A percentile compares a stretch with the other conserved stretches of the same genome.
phyloP scores from a whole-genome alignment of 2,113 vertebrate species.

The Lepus americanus region DNA sequence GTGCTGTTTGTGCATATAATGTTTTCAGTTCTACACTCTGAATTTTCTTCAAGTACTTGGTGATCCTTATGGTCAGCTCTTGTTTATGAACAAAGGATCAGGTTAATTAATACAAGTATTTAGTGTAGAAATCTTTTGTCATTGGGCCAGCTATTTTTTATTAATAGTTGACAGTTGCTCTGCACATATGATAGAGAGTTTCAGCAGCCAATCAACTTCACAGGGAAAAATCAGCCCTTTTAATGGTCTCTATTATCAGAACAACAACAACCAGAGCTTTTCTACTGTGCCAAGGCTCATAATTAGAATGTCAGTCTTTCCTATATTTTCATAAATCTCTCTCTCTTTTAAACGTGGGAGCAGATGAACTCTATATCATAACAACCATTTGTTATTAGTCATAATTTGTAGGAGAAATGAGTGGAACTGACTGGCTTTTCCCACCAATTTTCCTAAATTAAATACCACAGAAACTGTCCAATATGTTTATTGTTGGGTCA shows the following conservation, averaged over 20 bases:
- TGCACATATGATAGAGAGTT: not conserved
- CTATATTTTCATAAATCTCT: not conserved
- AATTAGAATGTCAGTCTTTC: not conserved
- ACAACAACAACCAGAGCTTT: not conserved
- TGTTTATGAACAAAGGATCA: not conserved
- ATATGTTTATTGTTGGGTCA: not conserved
- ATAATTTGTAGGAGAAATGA: not conserved
- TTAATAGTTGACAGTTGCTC: not conserved
- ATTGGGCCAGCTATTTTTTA: not conserved
- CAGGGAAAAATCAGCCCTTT: not conserved
- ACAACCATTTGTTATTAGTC: slow-evolving; percentile 7
- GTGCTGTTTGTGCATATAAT: not conserved
- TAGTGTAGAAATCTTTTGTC: not conserved
- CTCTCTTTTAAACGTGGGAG: not conserved
- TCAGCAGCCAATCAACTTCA: not conserved
- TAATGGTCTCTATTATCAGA: not conserved
- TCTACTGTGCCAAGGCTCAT: not conserved
- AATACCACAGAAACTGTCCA: not conserved
- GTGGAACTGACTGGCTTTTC: not conserved
- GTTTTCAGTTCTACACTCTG: not conserved
- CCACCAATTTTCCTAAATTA: not conserved
- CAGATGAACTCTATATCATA: not conserved
- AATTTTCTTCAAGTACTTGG: not conserved
- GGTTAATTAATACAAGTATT: not conserved
- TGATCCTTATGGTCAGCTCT: not conserved